Conservation (phyloP, 2,113 vertebrate species). For the Anhinga rufa region DNA sequence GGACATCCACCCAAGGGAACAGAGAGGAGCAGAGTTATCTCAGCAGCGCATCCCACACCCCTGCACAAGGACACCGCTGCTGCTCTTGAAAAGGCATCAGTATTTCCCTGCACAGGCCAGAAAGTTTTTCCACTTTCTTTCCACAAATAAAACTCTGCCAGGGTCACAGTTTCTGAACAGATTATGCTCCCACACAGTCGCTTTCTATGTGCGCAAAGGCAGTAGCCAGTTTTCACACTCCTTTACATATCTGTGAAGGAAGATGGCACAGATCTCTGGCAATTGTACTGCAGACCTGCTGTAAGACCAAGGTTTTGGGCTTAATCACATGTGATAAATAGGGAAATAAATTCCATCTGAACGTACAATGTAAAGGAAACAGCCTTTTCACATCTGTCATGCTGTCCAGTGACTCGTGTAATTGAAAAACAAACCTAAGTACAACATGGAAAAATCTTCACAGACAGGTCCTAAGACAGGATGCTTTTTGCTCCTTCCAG, state of each 20-base stretch:
- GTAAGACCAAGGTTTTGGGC: not conserved
- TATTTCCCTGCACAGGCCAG: not conserved
- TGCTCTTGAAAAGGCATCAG: not conserved
- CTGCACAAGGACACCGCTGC: not conserved
- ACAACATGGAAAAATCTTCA: not conserved
- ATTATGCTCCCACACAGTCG: not conserved
- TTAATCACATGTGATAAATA: not conserved
- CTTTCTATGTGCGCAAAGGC: not conserved
- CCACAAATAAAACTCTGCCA: not conserved
- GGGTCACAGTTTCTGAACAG: not conserved
- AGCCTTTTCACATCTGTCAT: not conserved
- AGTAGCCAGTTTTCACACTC: not conserved
- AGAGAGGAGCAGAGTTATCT: not conserved
- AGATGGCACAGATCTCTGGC: not conserved
- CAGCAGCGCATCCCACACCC: not conserved
- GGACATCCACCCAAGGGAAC: not conserved
- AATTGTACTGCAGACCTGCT: not conserved
- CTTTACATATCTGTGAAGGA: not conserved
- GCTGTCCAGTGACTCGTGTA: not conserved
- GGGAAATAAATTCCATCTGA: not conserved
- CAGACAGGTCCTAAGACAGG: not conserved
- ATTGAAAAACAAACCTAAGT: not conserved
- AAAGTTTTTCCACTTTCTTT: not conserved
- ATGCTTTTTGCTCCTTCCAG: not conserved
- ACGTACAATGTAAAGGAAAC: not conserved